phyloP scores from a whole-genome alignment of 2,888 invertebrate genomes.

The Ichneumoninae sp. region DNA sequence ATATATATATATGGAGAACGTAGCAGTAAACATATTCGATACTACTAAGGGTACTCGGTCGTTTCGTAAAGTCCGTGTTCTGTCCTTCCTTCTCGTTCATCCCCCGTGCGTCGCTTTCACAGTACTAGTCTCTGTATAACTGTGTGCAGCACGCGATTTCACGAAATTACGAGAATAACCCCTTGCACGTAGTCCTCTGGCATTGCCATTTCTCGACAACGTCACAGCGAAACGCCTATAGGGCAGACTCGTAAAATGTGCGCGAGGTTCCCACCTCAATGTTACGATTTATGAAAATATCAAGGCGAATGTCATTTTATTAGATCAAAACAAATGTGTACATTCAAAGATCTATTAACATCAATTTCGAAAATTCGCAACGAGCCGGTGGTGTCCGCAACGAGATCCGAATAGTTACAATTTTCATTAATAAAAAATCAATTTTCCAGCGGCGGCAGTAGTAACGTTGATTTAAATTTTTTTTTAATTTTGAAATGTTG shows the following conservation, averaged over 20 bases:
- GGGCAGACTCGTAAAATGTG: conserved; percentile 39
- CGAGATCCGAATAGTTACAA: neutral
- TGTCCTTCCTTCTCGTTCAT: conserved; percentile 30
- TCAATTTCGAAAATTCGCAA: neutral
- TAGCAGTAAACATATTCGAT: conserved; percentile 21
- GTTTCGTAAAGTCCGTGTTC: conserved; percentile 62
- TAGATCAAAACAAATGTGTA: neutral
- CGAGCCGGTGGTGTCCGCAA: neutral
- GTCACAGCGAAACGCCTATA: conserved; percentile 28
- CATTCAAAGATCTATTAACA: neutral
- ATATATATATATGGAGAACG: neutral
- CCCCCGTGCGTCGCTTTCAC: conserved; percentile 25
- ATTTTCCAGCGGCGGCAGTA: too few relatives aligned
- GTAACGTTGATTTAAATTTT: too few relatives aligned
- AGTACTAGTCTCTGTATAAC: conserved; percentile 48
- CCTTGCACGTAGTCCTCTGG: conserved; percentile 57
- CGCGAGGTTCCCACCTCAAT: conserved; percentile 27
- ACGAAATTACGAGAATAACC: conserved; percentile 68
- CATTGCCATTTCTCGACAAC: conserved; percentile 43
- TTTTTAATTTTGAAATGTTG: neutral
- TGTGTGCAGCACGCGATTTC: conserved; percentile 66
- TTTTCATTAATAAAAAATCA: neutral
- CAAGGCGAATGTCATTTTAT: neutral
- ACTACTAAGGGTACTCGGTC: conserved; percentile 29
- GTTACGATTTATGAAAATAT: conserved; percentile 29